A percentile compares a stretch with the other conserved stretches of the same genome.
These are phyloP conservation scores for Labeo rohita DNA, from an alignment of 2,113 vertebrate genomes.

Conservation along the genomic window DNA sequence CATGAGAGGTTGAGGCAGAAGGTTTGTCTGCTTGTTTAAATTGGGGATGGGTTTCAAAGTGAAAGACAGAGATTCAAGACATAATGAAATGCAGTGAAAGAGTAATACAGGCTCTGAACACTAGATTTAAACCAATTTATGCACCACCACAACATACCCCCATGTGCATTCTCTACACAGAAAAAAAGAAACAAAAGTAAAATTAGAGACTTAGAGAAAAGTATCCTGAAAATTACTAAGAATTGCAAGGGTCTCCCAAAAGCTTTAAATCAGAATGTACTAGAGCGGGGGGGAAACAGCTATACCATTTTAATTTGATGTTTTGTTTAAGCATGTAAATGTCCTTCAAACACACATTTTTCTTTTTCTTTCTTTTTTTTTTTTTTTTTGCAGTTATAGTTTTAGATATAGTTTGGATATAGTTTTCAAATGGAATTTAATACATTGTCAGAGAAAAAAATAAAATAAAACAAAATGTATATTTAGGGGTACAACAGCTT, in stretches of 20 bases:
- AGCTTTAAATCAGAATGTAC: background rate
- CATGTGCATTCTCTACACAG: background rate
- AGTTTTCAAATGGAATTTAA: too few relatives aligned
- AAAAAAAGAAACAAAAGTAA: background rate
- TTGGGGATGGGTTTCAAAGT: conserved; percentile 9
- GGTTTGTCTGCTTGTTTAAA: conserved; percentile 6
- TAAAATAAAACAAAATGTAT: too few relatives aligned
- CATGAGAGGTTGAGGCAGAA: background rate
- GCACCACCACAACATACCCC: conserved; percentile 3
- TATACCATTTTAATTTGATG: background rate
- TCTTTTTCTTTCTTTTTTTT: background rate
- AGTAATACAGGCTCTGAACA: conserved; percentile 15
- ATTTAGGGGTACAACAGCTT: too few relatives aligned
- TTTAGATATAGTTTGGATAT: too few relatives aligned
- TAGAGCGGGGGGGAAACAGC: too few relatives aligned
- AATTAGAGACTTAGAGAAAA: background rate
- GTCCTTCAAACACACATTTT: too few relatives aligned
- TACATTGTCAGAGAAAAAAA: too few relatives aligned
- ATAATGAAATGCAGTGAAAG: conserved; percentile 35
- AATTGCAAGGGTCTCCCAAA: background rate
- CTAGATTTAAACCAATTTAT: conserved; percentile 31
- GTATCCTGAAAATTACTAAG: background rate
- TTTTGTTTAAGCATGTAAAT: background rate
- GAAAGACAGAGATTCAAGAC: background rate
- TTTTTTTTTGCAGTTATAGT: background rate